Percentiles rank a stretch among this genome's conserved stretches.
phyloP scores from a whole-genome alignment of 2,797 vertebrate genomes.

The Silurus aristotelis region DNA sequence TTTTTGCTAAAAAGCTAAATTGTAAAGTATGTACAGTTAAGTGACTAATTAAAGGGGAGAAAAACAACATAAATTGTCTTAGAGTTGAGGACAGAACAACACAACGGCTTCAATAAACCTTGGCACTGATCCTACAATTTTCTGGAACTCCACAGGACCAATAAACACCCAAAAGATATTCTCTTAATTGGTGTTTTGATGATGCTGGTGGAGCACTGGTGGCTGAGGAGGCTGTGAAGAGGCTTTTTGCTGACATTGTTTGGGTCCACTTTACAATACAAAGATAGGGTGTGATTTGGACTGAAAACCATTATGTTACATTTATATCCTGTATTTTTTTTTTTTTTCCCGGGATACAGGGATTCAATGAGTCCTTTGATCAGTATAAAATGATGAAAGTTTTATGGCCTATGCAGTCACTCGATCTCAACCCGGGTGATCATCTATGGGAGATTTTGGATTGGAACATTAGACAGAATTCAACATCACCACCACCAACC shows the following conservation, averaged over 20 bases:
- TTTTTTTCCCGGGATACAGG: neutral
- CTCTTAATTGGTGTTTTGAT: neutral
- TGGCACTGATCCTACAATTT: neutral
- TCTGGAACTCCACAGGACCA: neutral
- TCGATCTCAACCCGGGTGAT: neutral
- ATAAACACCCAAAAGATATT: neutral
- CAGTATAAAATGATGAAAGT: neutral
- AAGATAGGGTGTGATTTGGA: neutral
- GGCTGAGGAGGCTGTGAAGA: neutral
- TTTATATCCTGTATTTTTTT: neutral
- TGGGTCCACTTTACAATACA: slow-evolving; percentile 4
- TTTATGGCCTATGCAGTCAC: neutral
- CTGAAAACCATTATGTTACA: neutral
- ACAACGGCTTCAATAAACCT: neutral
- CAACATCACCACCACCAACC: neutral
- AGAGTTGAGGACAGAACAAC: no score
- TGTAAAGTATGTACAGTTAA: neutral
- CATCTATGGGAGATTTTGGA: neutral
- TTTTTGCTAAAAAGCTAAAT: neutral
- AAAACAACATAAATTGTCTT: neutral
- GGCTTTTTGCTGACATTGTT: slow-evolving; percentile 1
- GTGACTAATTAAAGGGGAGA: neutral
- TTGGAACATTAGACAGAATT: neutral
- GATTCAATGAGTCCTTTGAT: neutral
- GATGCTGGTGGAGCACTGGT: neutral